Conservation (phyloP, 1,140 invertebrate genomes). For the Saccostrea cuccullata region DNA sequence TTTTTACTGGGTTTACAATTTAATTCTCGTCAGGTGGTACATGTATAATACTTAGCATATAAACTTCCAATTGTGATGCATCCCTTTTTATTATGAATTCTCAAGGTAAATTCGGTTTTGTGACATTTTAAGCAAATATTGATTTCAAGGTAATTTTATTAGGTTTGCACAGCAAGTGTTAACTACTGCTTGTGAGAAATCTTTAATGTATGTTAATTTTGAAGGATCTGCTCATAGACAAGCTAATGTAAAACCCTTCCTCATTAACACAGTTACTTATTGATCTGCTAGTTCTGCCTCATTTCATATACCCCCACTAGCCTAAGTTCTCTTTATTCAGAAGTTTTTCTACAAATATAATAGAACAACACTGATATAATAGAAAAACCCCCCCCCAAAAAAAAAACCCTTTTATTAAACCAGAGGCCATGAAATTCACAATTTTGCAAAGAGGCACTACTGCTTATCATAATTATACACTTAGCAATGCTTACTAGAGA, state of each 20-base stretch:
- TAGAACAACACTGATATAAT: constrained; percentile 67
- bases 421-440: no score
- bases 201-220: background rate
- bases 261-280: no score
- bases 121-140: background rate
- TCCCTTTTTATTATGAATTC: background rate
- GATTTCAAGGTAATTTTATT: background rate
- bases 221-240: no score
- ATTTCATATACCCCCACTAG: no score
- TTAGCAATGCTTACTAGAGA: no score
- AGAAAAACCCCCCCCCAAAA: background rate
- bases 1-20: background rate
- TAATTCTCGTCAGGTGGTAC: background rate
- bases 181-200: background rate
- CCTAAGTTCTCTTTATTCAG: constrained; percentile 90
- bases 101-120: background rate
- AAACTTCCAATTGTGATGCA: background rate
- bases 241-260: no score
- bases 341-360: constrained; percentile 89
- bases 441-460: no score
- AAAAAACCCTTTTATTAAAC: no score
- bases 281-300: no score
- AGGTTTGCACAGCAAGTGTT: background rate
- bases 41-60: background rate
- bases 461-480: no score